Evolutionary conservation across 2,888 invertebrate species (phyloP), one percentile per base, ranked within the genome.

Genomic region (Cerastis leucographa): DNA sequence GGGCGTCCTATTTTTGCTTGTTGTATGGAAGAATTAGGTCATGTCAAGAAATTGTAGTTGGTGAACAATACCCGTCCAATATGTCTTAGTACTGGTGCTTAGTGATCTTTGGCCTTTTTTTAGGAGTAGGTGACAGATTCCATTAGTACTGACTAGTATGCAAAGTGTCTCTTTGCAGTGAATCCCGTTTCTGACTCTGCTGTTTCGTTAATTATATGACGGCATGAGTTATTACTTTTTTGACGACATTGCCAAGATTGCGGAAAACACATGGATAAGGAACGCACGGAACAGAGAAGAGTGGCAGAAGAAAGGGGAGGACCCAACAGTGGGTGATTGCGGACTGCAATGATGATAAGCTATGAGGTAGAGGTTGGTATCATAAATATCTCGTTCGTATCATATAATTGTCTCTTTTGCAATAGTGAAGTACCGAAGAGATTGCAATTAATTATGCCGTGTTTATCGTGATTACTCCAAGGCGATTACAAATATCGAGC

Each of bases 1-100:
- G 65, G 29, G 42, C 76, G 83, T 46, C 69, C 83, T 82, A 78
- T 85, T 78, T 87, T 82, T 14, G 14, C 71, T 46, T 17, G 12
- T 72, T 71, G 56, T 11, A 42, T 5, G 25, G 12, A 51, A 29
- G 22, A 83, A 85, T 76, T 81, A 25, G 83, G 83, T 67, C 85
- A 84, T 56, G 14, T 69, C n/a, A 42, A 2, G 9, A 66, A 69
- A n/a, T 76, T 64, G 59, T 76, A 59, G 76, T 76, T 12, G 68
- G 2, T 51, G 56, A 49, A 56, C 12, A 49, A 8, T 40, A 35
- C 14, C 12, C 6, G 25, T 56, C 56, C 14, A 56, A 56, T 25
- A n/a, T 56, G n/a, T 25, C 22, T 9, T 56, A 25, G 25, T 4
- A 25, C 54, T 61, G 11, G 22, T 61, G 11, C 35, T 61, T 35